Base-by-base conservation (phyloP, 2,888 invertebrate genomes). In the Agrochola macilenta region DNA sequence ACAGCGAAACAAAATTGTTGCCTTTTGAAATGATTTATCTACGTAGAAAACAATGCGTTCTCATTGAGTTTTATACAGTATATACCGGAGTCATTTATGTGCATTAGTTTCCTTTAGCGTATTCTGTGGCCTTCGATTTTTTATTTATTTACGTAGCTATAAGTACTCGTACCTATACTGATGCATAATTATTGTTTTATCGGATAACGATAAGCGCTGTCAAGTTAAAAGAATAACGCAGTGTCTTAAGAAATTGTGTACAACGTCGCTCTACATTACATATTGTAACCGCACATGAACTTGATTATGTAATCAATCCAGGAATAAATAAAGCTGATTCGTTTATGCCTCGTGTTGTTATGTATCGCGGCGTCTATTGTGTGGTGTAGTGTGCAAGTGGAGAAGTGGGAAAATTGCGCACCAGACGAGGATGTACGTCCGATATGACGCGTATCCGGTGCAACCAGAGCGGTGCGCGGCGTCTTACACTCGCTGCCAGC, bases 361-460 rank as follows among this genome's bases (percentile, higher is more conserved):
- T 83, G 70, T 89, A 91, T 89, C 91, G 91, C 90, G 83, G 87
- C 89, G 85, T 90, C 89, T 90, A 87, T 88, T 89, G 88, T 90
- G 83, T 85, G 85, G 89, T 90, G 75, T 89, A 82, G 81, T 86
- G 85, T 86, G 86, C 89, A 89, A 91, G 92, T 92, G 91, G 94
- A 93, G 94, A 94, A 93, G 92, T 91, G 91, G 91, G 91, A 92
- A 93, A 94, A 94, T 93, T 93, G 93, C 92, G 91, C 93, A 91
- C 89, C 90, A 92, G 92, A 91, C 89, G 92, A 94, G 96, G 95
- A 95, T 94, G 95, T 95, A 93, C 95, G 95, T 95, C 93, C 93
- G 93, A 93, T 90, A 88, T 95, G 95, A 96, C 95, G 95, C 91
- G 92, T 90, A 91, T 95, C 95, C 95, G 94, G 92, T 89, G 88